A percentile compares a stretch with the other conserved stretches of the same genome.
Conservation (phyloP, 2,797 vertebrate genomes). For the Arnoldichthys spilopterus region DNA sequence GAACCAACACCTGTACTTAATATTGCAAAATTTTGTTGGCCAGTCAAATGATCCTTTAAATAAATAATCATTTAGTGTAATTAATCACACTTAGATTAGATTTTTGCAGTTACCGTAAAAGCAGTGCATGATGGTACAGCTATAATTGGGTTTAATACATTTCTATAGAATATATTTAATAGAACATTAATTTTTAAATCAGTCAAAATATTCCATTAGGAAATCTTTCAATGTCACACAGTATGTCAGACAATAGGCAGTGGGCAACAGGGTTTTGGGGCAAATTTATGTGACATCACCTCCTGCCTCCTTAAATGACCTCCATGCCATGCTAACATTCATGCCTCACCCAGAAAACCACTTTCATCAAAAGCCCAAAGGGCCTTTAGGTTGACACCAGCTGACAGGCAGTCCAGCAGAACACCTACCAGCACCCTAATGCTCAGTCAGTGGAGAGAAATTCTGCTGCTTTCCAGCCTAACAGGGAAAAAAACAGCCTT, state of each 20-base stretch:
- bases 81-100: no score
- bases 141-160: no score
- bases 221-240: not conserved
- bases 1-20: no score
- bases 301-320: not conserved
- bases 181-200: no score
- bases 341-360: constrained; percentile 3
- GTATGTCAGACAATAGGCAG: not conserved
- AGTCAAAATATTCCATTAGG: not conserved
- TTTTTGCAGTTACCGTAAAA: no score
- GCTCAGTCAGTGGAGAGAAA: constrained; percentile 11
- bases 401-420: constrained; percentile 42
- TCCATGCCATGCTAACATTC: not conserved
- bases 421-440: constrained; percentile 32
- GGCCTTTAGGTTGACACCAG: constrained; percentile 31
- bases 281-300: constrained; percentile 3
- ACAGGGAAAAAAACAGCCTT: constrained; percentile 34
- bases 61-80: no score
- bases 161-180: no score
- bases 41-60: no score
- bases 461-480: constrained; percentile 23
- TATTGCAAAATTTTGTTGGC: no score
- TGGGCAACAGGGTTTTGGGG: not conserved
- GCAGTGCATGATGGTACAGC: no score
- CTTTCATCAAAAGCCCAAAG: not conserved